Base-by-base conservation (phyloP, 2,113 vertebrate genomes). In the Myocastor coypus region DNA sequence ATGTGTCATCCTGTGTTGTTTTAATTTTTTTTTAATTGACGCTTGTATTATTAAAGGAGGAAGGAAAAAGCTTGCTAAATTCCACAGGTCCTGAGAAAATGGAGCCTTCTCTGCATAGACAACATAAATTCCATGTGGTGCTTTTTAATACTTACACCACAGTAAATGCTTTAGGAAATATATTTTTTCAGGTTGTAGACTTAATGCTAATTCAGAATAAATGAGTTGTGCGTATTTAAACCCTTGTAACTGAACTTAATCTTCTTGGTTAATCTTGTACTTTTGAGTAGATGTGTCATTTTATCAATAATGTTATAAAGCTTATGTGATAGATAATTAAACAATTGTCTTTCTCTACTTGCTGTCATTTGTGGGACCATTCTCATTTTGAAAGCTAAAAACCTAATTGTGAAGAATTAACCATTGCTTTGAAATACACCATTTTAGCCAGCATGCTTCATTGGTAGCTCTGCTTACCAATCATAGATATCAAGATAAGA, bases 41-140 rank as follows among this genome's bases (percentile, higher is more conserved):
- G 98, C 97, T 97, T 98, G 93, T 97, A 97, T 95, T 98, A 96
- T 98, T 66, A 55, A 98, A 94, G 97, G 98, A 94, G 98, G 97
- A 94, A 91, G 97, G 98, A 97, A 96, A 98, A 97, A 98, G 95
- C 40, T 96, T 61, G 85, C 97, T 96, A 94, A 97, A 87, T 97
- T 97, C 95, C 86, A 97, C 97, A 97, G 96, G 95, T 90, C 95
- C 86, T 96, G 75, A 83, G 71, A 97, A 97, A 95, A 97, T 97
- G 93, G 93, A 90, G 90, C 81, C 69, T 91, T 93, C 83, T 94
- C 55, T 26, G 88, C 91, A 86, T 90, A 19, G 52, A 26, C 52
- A 26, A 42, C 93, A n/a, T 78, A 57, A 80, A 91, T 96, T 93
- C 81, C 78, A 42, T 71, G 68, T 90, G 52, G 73, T 92, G 69